Conservation (phyloP, 2,888 invertebrate genomes). For the Chloroclysta siterata region DNA sequence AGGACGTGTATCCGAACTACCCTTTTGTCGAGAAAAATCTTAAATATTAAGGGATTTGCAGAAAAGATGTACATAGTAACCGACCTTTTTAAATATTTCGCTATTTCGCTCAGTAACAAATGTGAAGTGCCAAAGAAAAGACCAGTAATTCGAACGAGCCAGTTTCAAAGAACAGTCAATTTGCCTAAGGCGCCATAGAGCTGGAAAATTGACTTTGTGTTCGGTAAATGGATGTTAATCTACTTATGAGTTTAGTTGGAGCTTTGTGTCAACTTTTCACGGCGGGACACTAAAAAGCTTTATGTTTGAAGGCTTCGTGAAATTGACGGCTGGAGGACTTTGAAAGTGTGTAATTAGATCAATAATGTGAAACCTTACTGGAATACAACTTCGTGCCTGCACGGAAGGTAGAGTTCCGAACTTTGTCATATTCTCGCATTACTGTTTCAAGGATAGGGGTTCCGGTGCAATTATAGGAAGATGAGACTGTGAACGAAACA, state of each 20-base stretch:
- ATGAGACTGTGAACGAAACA: no score
- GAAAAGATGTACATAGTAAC: no score
- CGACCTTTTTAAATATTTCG: no score
- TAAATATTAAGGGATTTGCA: no score
- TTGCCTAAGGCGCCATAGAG: slow-evolving; percentile 26
- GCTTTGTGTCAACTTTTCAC: slow-evolving; percentile 47
- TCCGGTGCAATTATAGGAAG: no score
- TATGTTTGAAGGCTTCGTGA: slow-evolving; percentile 39
- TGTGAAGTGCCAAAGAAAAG: not conserved
- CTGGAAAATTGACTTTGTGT: slow-evolving; percentile 42
- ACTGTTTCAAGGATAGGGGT: no score
- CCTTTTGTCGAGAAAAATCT: no score
- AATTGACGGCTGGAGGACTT: slow-evolving; percentile 35
- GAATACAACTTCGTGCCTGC: no score
- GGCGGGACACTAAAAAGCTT: slow-evolving; percentile 45
- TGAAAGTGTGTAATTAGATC: slow-evolving; percentile 25
- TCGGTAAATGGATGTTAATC: slow-evolving; percentile 46
- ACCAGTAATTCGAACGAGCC: not conserved
- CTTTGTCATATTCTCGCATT: no score
- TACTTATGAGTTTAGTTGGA: slow-evolving; percentile 43
- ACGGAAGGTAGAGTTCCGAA: no score
- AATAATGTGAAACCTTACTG: not conserved
- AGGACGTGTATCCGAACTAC: no score
- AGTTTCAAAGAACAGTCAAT: slow-evolving; percentile 28
- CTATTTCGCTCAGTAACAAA: not conserved